Evolutionary conservation across 1,140 invertebrate genomes (phyloP).

Genomic region (Bilobella aurantiaca): DNA sequence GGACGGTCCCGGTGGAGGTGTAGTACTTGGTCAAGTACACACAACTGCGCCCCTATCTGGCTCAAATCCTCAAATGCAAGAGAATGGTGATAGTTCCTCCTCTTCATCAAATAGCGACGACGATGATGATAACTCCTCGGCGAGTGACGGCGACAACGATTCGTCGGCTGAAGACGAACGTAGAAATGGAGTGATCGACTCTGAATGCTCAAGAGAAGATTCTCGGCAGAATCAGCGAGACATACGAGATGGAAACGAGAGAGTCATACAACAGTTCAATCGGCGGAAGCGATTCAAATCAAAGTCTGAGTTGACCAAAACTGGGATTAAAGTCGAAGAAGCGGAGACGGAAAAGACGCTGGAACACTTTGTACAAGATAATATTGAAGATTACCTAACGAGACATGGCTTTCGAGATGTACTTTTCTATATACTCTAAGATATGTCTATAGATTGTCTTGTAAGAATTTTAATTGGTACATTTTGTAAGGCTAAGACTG

Average conservation of each 20-base stretch:
- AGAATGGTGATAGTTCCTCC: not conserved
- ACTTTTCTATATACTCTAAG: not conserved
- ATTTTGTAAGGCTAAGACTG: not conserved
- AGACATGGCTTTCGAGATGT: slow-evolving; percentile 8
- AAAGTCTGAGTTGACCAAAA: not conserved
- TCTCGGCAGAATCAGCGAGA: too few species aligned
- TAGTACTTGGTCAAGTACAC: not conserved
- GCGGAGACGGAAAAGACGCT: not conserved
- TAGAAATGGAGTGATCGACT: not conserved
- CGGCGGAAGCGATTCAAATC: not conserved
- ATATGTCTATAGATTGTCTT: slow-evolving; percentile 3
- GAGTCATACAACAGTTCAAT: not conserved
- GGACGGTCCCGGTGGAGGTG: not conserved
- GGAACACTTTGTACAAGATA: not conserved
- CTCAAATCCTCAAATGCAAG: not conserved
- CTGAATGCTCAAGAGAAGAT: not conserved
- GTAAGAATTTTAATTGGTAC: not conserved
- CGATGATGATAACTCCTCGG: not conserved
- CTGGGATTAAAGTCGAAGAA: not conserved
- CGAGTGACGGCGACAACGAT: not conserved
- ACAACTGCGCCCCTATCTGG: not conserved
- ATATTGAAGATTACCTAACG: slow-evolving; percentile 9
- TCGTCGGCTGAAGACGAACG: not conserved
- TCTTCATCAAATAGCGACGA: not conserved
- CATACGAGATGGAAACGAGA: not conserved